Conservation (phyloP, 1,140 invertebrate genomes). For the Caenorhabditis elegans region WBcel235 BX284605.5:13619001-13619500, state of each 20-base stretch:
- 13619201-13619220: neutral
- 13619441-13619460: too few relatives aligned
- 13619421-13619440: too few relatives aligned
- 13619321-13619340: neutral
- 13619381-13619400: too few relatives aligned
- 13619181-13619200: neutral
- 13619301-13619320: conserved; percentile 18
- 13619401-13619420: too few relatives aligned
- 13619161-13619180: neutral
- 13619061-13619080: neutral
- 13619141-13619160: neutral
- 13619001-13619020: neutral
- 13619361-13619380: too few relatives aligned
- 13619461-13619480: too few relatives aligned
- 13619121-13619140: neutral
- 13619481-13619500: too few relatives aligned
- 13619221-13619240: neutral
- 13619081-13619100: conserved; percentile 17
- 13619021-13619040: neutral
- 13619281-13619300: conserved; percentile 1
- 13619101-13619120: neutral
- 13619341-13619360: too few relatives aligned
- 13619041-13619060: conserved; percentile 24
- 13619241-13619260: neutral
- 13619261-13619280: conserved; percentile 25